phyloP scores from a whole-genome alignment of 2,888 invertebrate species.

The Phortica magna region DNA sequence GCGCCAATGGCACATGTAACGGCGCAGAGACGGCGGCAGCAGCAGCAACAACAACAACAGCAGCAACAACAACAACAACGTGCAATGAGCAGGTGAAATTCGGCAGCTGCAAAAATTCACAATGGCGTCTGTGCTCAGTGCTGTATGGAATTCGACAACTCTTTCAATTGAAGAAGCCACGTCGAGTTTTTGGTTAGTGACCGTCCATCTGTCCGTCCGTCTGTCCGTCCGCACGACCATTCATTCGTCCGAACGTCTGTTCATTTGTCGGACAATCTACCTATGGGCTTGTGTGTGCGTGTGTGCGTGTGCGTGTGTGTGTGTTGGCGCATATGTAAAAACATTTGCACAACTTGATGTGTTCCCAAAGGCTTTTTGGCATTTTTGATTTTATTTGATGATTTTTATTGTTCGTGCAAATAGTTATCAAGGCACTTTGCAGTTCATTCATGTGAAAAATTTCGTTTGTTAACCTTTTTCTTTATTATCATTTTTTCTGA shows the following conservation, averaged over 20 bases:
- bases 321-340: neutral
- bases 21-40: neutral
- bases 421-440: slow-evolving; percentile 11
- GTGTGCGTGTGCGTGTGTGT: neutral
- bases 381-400: neutral
- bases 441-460: slow-evolving; percentile 16
- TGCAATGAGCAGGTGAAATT: neutral
- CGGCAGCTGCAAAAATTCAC: no score
- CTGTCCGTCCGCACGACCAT: neutral
- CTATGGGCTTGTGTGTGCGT: neutral
- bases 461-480: slow-evolving; percentile 13
- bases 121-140: no score
- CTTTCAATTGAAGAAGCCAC: no score
- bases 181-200: no score
- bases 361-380: neutral
- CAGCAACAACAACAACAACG: neutral
- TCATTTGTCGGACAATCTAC: no score
- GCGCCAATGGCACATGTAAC: no score
- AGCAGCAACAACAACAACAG: neutral
- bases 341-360: neutral
- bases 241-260: neutral
- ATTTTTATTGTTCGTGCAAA: neutral
- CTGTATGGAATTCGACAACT: no score
- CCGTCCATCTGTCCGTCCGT: no score
- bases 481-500: no score